phyloP scores from a whole-genome alignment of 92 coral and sea anemone genomes.

The Zoanthus sansibaricus region DNA sequence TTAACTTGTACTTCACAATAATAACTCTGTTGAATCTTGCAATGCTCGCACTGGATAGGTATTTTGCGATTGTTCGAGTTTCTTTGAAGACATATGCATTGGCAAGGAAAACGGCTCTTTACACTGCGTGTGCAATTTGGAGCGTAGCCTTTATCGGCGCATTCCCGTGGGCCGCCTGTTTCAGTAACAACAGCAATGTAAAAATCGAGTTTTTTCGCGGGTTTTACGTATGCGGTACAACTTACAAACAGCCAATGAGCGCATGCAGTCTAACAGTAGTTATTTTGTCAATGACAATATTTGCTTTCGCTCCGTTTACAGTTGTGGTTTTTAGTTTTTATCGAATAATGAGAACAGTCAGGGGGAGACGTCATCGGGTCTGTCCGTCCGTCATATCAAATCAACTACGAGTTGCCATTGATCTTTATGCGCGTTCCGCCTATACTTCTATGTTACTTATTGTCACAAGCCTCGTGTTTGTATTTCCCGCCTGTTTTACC shows the following conservation, averaged over 20 bases:
- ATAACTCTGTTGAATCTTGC: constrained; percentile 71
- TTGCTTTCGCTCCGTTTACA: constrained; percentile 62
- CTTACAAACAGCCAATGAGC: constrained; percentile 58
- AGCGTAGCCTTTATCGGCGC: constrained; percentile 55
- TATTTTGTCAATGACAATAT: constrained; percentile 1
- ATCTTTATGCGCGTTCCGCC: constrained; percentile 77
- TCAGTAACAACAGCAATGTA: constrained; percentile 54
- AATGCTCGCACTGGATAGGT: constrained; percentile 75
- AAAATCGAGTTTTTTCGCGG: constrained; percentile 66
- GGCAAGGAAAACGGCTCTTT: constrained; percentile 50
- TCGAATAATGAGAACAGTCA: constrained; percentile 59
- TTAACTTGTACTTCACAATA: constrained; percentile 84
- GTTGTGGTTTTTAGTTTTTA: constrained; percentile 70
- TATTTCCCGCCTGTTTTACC: constrained; percentile 83
- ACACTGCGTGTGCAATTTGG: constrained; percentile 58
- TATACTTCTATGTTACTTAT: constrained; percentile 73
- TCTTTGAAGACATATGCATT: constrained; percentile 23
- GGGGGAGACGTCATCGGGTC: constrained; percentile 52
- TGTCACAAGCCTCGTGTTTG: constrained; percentile 75
- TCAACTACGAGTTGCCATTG: constrained; percentile 65
- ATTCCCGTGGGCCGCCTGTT: constrained; percentile 73
- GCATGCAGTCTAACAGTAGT: constrained; percentile 42
- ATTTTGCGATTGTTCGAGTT: constrained; percentile 69
- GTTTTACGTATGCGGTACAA: constrained; percentile 73
- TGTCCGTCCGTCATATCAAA: constrained; percentile 72